Conservation (phyloP, 2,113 vertebrate genomes). For the Xenopus laevis region DNA sequence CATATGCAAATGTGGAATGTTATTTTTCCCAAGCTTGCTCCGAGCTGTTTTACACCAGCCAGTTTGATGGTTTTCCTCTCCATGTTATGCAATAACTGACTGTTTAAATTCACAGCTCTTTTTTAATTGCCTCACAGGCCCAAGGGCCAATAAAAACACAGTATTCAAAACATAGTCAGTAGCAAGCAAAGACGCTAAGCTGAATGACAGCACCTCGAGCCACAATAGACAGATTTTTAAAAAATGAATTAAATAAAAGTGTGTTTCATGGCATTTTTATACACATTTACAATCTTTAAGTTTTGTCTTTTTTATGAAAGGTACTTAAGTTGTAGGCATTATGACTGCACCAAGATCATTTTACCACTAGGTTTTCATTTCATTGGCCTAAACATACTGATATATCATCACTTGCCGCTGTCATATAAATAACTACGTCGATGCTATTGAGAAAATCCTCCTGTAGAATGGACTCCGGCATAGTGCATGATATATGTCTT, state of each 20-base stretch:
- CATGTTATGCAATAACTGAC: neutral
- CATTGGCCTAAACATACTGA: conserved; percentile 57
- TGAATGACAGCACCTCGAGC: too few relatives aligned
- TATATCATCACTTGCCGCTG: conserved; percentile 61
- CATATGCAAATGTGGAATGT: too few relatives aligned
- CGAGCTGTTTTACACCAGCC: too few relatives aligned
- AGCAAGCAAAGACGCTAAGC: too few relatives aligned
- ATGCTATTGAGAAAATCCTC: conserved; percentile 55
- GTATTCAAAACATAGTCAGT: too few relatives aligned
- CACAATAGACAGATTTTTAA: neutral
- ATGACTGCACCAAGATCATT: neutral
- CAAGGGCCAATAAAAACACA: too few relatives aligned
- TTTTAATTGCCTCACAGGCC: too few relatives aligned
- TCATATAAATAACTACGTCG: conserved; percentile 67
- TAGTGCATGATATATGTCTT: conserved; percentile 73
- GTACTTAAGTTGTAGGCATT: neutral
- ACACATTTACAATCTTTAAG: neutral
- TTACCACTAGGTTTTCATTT: conserved; percentile 29
- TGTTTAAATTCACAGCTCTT: neutral
- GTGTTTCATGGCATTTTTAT: neutral
- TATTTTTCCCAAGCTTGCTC: too few relatives aligned
- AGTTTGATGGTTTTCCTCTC: neutral
- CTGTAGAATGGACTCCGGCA: conserved; percentile 62
- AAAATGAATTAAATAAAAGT: neutral
- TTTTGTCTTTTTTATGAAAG: neutral